Base-by-base conservation (phyloP, 2,113 vertebrate species). In the Gymnobelideus leadbeateri region DNA sequence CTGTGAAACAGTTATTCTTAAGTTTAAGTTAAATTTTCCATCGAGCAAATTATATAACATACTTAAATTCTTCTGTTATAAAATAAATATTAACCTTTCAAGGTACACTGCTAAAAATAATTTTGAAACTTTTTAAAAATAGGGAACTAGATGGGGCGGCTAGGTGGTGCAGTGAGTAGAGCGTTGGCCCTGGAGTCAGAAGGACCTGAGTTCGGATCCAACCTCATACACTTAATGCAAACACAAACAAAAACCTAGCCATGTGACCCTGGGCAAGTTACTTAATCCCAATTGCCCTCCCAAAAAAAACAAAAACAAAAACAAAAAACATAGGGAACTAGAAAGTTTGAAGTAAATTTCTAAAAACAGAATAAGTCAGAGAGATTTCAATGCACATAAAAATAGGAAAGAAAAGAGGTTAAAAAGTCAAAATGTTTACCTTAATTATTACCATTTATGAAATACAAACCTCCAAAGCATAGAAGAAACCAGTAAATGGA, bases 401-500 rank as follows among this genome's bases (percentile, higher is more conserved):
- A 84, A 84, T 43, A 84, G 68, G 68, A 43, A 84, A 43, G 31
- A 68, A 68, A 37, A 77, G 31, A 43, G 54, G 12, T 0, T 68
- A 25, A 90, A 94, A 92, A 92, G 4, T 14, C 43, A 94, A 4
- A 52, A 26, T 51, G 91, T n/a, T 24, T 5, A 43, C 94, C 26
- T 96, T 92, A 52, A 95, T n/a, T 21, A 37, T 26, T 52, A 46
- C 90, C n/a, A 61, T 37, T 94, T 93, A 91, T 50, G 55, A 53
- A 93, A 96, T 50, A 50, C 98, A 91, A 98, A 99, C 99, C 99
- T 99, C 99, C 55, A 99, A 97, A 46, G 99, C 99, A 93, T 99
- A 99, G 98, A 99, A 99, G 98, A 99, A 99, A 89, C 99, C 99
- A 0, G 99, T 99, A 97, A 99, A 99, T 0, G 99, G 99, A 94